Base-by-base conservation (phyloP, 2,797 vertebrate genomes). In the Lemur catta region DNA sequence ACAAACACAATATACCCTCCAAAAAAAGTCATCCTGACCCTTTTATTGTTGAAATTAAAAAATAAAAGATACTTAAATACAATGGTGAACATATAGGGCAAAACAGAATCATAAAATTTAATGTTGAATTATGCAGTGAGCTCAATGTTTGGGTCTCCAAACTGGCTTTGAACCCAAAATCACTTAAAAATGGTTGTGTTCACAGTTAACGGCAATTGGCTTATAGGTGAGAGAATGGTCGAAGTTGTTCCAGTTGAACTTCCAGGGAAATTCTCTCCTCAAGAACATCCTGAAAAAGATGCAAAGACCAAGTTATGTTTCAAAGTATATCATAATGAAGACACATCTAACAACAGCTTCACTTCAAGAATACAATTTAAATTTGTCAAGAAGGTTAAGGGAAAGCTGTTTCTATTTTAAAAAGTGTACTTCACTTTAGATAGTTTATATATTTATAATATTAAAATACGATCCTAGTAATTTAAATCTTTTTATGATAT, bases 231-330 rank as follows among this genome's bases (percentile, higher is more conserved):
- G 99, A 99, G 98, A 99, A 99, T 43, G 99, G 99, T 98, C 99
- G 99, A 98, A 99, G 99, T 98, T 99, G 99, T 98, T 99, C 99
- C 99, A 99, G 99, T 98, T 99, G 99, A 94, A 99, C 99, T 98
- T 99, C 99, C 98, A 99, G 98, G 96, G 99, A 99, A 99, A 99
- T 99, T 98, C 99, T 99, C 98, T 99, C 99, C 98, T 99, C 99
- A 89, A 99, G 99, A 98, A 99, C 99, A 98, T 99, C 99, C 99
- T 99, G 98, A n/a, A 98, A 98, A 97, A 98, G 87, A 98, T 92
- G 95, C 22, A 97, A 80, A 92, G 55, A 30, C 10, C 81, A 95
- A 84, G 71, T 96, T 72, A 97, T 1, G 0, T 38, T 87, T 84
- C 50, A 69, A 79, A 52, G 78, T 35, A 28, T 30, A 91, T 48